Evolutionary conservation across 2,113 vertebrate species (phyloP), one percentile per base, ranked within the genome.

Genomic region (Psettodes erumei): DNA sequence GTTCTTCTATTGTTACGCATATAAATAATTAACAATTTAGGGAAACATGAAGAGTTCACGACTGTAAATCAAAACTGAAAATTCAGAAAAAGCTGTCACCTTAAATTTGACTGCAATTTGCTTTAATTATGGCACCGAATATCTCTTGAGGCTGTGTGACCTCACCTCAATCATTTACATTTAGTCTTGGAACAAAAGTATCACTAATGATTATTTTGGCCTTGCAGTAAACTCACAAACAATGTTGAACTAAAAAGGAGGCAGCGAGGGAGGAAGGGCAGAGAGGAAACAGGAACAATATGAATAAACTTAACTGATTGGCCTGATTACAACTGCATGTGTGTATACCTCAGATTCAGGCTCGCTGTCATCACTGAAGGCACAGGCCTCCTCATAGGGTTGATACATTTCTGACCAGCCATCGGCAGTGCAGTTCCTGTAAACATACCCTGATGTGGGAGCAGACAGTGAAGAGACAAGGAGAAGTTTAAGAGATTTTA

Each of bases 401-500:
- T 93, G 93, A 40, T 84, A 92, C 42, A 90, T 86, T n/a, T 93
- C 91, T 18, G 88, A 92, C 94, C 94, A 95, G 27, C 94, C 93
- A 0, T 79, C 76, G 2, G 6, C 71, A 0, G 91, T 93, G 32
- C 94, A 95, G 90, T 93, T 94, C 77, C 94, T 93, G 84, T 88
- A 94, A 50, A 95, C 89, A 63, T 73, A 91, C 2, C 92, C 94
- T 95, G 75, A 62, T 3, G 27, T 30, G 54, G 32, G 6, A 66
- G 50, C 37, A 77, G 32, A 81, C 19, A 63, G 25, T 7, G 50
- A 38, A 8, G 43, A 42, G 11, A 9, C 32, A 40, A 33, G 5
- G 12, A 35, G 5, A 30, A 4, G 12, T 1, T 62, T 18, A 23
- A 23, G 8, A n/a, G 30, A 54, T 28, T 16, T 23, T 21, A 11